Evolutionary conservation across 2,797 vertebrate genomes (phyloP).

Genomic region (Orientallactaga sibirica): DNA sequence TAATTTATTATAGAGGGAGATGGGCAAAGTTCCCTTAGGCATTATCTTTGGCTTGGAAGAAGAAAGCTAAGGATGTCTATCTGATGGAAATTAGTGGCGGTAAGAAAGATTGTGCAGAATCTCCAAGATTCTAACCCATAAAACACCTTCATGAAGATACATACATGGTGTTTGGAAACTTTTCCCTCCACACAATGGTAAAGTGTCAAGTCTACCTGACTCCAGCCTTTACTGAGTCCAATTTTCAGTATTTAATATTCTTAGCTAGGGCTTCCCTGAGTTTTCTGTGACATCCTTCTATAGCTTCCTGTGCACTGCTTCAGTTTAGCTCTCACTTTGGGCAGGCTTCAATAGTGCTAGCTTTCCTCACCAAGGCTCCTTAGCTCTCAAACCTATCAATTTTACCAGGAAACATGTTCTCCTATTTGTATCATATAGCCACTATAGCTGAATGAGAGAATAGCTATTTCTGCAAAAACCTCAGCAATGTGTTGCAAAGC

Average conservation of each 20-base stretch:
- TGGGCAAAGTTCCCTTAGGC: conserved; percentile 4
- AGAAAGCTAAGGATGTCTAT: not conserved
- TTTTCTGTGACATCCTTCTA: not conserved
- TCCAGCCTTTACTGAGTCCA: conserved; percentile 7
- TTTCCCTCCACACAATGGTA: not conserved
- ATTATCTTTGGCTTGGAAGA: conserved; percentile 35
- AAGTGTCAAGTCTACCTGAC: conserved; percentile 34
- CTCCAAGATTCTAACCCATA: conserved; percentile 23
- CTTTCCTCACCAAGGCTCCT: not conserved
- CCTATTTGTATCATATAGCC: not conserved
- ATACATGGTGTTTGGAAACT: not conserved
- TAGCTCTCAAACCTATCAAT: not conserved
- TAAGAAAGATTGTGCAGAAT: conserved; percentile 25
- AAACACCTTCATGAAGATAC: conserved; percentile 36
- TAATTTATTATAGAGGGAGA: conserved; percentile 8
- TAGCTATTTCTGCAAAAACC: not conserved
- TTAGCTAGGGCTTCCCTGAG: not conserved
- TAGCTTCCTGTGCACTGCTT: not conserved
- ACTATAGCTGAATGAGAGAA: not conserved
- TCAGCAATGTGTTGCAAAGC: not conserved
- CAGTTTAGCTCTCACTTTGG: not conserved
- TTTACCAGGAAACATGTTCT: not conserved
- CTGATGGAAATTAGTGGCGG: not conserved
- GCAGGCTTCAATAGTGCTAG: not conserved
- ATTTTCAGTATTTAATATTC: conserved; percentile 39